Percentiles rank a stretch among this genome's conserved stretches.
Evolutionary conservation across 2,797 vertebrate genomes (phyloP).

Genomic region (Cryptoprocta ferox): DNA sequence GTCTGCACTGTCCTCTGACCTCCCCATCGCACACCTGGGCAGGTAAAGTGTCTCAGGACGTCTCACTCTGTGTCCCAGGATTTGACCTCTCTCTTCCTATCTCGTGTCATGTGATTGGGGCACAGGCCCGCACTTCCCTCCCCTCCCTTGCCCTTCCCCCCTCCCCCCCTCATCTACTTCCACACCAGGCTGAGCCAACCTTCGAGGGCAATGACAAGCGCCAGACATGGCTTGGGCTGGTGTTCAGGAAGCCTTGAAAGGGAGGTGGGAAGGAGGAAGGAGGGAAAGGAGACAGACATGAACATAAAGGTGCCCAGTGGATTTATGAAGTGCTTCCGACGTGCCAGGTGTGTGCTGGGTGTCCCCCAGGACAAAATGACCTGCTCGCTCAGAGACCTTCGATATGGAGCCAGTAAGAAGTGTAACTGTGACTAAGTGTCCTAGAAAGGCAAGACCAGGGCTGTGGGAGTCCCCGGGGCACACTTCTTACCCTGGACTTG

Average conservation of each 20-base stretch:
- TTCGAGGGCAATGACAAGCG: background rate
- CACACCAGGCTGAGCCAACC: background rate
- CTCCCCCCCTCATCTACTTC: rapidly evolving
- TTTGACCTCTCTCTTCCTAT: background rate
- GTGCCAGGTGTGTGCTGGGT: background rate
- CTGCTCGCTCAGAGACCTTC: background rate
- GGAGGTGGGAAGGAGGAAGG: background rate
- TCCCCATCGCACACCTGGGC: background rate
- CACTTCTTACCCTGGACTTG: background rate
- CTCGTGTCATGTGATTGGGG: background rate
- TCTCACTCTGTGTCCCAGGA: too few species aligned
- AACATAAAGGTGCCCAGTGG: background rate
- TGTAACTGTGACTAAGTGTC: rapidly evolving
- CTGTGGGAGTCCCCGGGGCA: rapidly evolving
- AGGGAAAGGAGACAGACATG: background rate
- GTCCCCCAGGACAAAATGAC: background rate
- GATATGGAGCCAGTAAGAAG: too few species aligned
- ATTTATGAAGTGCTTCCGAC: background rate
- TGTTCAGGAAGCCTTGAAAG: background rate
- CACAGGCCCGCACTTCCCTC: background rate
- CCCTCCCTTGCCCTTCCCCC: rapidly evolving
- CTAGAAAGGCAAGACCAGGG: background rate
- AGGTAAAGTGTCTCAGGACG: rapidly evolving
- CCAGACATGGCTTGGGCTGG: background rate
- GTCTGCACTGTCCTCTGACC: background rate